These are phyloP conservation scores for Leptopilina boulardi DNA, from an alignment of 1,140 invertebrate species.

Conservation along the genomic window DNA sequence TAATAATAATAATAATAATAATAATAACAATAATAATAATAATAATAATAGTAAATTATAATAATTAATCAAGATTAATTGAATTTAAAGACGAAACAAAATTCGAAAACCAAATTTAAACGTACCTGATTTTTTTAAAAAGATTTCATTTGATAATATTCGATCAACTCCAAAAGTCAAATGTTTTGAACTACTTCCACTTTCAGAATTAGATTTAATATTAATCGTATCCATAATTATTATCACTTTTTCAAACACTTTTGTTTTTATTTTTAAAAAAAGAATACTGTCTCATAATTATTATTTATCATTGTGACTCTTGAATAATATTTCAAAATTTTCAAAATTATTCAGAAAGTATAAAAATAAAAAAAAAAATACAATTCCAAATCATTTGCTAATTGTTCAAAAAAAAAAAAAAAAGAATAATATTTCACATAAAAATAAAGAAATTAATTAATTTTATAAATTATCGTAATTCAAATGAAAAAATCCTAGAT, in stretches of 20 bases:
- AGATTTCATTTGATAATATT: conserved; percentile 73
- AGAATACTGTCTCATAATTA: background rate
- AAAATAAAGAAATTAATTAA: too few species aligned
- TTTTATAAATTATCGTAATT: too few species aligned
- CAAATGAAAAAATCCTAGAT: too few species aligned
- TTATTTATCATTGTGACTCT: background rate
- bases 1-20: too few species aligned
- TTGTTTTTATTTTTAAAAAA: background rate
- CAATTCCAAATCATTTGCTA: too few species aligned
- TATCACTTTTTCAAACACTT: background rate
- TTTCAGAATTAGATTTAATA: conserved; percentile 38
- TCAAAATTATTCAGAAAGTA: background rate
- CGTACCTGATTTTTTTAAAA: conserved; percentile 56
- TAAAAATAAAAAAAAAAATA: too few species aligned
- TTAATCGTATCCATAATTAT: conserved; percentile 43
- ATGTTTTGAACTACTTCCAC: conserved; percentile 52
- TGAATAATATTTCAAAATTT: too few species aligned
- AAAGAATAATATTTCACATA: too few species aligned
- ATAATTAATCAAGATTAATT: conserved; percentile 8
- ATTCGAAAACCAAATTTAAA: background rate
- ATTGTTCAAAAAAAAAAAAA: too few species aligned
- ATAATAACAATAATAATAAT: too few species aligned
- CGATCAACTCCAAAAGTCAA: conserved; percentile 76
- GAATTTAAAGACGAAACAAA: too few species aligned
- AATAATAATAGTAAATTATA: too few species aligned